Conservation (phyloP, 2,888 invertebrate species). For the Apodemia hepburni region DNA sequence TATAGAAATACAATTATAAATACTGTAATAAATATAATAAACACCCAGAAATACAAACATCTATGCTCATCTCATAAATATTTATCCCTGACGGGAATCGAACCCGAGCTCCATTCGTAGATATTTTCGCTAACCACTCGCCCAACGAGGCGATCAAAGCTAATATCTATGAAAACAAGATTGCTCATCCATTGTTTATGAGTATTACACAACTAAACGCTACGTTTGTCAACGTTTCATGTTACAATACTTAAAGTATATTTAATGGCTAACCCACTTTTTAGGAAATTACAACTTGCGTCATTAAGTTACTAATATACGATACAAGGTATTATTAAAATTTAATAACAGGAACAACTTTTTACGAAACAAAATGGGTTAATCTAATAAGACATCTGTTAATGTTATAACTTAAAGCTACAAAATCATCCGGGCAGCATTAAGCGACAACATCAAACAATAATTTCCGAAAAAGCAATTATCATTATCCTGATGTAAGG, state of each 20-base stretch:
- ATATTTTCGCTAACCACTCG: too few species aligned
- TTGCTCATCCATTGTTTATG: neutral
- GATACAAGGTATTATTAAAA: slow-evolving; percentile 4
- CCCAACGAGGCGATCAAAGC: too few species aligned
- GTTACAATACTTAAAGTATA: slow-evolving; percentile 2
- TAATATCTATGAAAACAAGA: too few species aligned
- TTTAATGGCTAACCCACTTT: slow-evolving; percentile 27
- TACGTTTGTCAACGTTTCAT: neutral
- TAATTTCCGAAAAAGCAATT: slow-evolving; percentile 78
- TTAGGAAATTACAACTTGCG: slow-evolving; percentile 13
- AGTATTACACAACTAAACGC: neutral
- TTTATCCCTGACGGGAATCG: too few species aligned
- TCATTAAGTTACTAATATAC: slow-evolving; percentile 3
- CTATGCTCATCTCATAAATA: too few species aligned
- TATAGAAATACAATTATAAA: too few species aligned
- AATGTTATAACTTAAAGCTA: slow-evolving; percentile 49
- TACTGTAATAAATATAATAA: too few species aligned
- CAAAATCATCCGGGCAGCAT: slow-evolving; percentile 46
- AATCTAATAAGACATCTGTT: slow-evolving; percentile 51
- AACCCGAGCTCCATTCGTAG: too few species aligned
- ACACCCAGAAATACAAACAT: too few species aligned
- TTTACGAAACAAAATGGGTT: slow-evolving; percentile 27
- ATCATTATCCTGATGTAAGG: slow-evolving; percentile 76
- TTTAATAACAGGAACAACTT: slow-evolving; percentile 15
- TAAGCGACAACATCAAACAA: slow-evolving; percentile 76